Evolutionary conservation across 2,113 vertebrate species (phyloP).

Genomic region (Pteropus alecto): DNA sequence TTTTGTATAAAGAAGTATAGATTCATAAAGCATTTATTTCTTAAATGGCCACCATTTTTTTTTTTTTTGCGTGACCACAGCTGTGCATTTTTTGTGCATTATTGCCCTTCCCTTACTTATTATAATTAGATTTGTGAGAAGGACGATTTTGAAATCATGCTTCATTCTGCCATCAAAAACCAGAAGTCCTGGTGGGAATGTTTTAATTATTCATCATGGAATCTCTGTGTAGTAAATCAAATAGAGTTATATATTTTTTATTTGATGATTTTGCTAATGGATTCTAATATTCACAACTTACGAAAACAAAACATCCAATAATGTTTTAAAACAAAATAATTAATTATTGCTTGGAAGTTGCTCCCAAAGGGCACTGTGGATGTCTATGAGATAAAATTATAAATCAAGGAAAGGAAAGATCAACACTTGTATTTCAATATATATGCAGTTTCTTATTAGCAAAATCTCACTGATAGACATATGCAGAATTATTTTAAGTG

Average conservation of each 20-base stretch:
- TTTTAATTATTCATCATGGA: conserved; percentile 64
- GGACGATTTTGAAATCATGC: conserved; percentile 7
- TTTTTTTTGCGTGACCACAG: neutral
- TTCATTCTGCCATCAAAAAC: conserved; percentile 49
- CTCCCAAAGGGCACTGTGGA: neutral
- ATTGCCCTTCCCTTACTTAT: neutral
- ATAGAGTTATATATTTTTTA: conserved; percentile 53
- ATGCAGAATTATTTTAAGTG: neutral
- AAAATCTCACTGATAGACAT: neutral
- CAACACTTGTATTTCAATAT: neutral
- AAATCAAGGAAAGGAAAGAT: neutral
- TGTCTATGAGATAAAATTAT: neutral
- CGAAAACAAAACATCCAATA: neutral
- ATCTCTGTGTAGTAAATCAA: conserved; percentile 52
- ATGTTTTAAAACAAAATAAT: conserved; percentile 47
- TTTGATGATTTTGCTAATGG: conserved; percentile 61
- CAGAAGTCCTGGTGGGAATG: conserved; percentile 39
- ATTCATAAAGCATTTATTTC: neutral
- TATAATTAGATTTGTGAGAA: conserved; percentile 42
- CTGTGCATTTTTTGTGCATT: neutral
- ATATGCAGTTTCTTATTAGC: neutral
- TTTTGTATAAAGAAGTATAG: neutral
- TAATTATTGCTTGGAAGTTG: conserved; percentile 25
- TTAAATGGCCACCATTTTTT: neutral
- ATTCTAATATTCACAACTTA: conserved; percentile 51